These are phyloP conservation scores for Zaprionus davidi DNA, from an alignment of 1,140 invertebrate genomes.

Conservation along the genomic window DNA sequence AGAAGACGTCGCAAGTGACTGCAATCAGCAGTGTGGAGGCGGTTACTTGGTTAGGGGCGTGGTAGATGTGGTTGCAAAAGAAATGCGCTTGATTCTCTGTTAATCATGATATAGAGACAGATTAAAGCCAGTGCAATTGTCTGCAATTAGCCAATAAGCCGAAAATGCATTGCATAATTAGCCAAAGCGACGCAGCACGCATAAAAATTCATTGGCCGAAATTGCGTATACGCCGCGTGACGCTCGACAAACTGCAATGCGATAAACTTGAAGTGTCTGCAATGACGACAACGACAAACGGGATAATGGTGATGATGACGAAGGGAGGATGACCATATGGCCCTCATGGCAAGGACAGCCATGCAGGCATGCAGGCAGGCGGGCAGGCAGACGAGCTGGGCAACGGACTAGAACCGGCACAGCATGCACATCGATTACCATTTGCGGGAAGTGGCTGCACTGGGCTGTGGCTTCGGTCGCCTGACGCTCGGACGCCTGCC, in stretches of 20 bases:
- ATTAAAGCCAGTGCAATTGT: constrained; percentile 14
- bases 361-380: not conserved
- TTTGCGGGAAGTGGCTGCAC: constrained; percentile 29
- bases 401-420: constrained; percentile 40
- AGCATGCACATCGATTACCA: constrained; percentile 62
- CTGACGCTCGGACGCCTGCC: constrained; percentile 23
- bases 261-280: constrained; percentile 78
- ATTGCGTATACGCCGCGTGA: constrained; percentile 71
- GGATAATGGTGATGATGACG: constrained; percentile 7
- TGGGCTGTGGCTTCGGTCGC: constrained; percentile 15
- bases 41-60: too few species aligned
- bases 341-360: constrained; percentile 52
- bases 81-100: not conserved
- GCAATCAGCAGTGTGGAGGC: not conserved
- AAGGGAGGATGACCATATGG: constrained; percentile 62
- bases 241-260: constrained; percentile 59
- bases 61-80: too few species aligned
- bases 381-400: too few species aligned
- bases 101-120: not conserved
- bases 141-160: constrained; percentile 70
- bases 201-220: constrained; percentile 75
- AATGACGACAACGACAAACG: constrained; percentile 38
- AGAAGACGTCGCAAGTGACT: constrained; percentile 10
- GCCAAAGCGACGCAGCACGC: constrained; percentile 23
- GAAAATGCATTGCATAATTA: constrained; percentile 43